Base-by-base conservation (phyloP, 2,888 invertebrate species). In the Thymelicus sylvestris region DNA sequence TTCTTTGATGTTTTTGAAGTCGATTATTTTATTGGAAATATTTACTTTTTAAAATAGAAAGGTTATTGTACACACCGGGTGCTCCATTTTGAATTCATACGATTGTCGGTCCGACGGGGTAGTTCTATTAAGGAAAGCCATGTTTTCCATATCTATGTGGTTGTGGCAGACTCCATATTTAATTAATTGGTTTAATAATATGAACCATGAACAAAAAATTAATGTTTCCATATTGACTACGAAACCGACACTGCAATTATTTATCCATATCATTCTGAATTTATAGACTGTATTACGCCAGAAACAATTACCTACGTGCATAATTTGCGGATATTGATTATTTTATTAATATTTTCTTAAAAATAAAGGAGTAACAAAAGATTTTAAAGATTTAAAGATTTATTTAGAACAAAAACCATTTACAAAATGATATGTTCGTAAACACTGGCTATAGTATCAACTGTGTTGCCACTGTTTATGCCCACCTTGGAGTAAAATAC, bases 31-130 rank as follows among this genome's bases (percentile, higher is more conserved):
- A 1, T 3, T 31, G 31, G 31, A 3, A 31, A 31, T 31, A 31
- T 5, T 31, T 31, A 31, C 31, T 31, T 31, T 31, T 31, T 31
- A 31, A 19, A 31, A 31, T 31, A 31, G 5, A 31, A 31, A 31
- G 3, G 3, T 31, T 31, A 31, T 13, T 41, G 8, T 65, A 72
- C 76, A 67, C 78, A 86, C 86, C 78, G 81, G 81, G 74, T 86
- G 80, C 24, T 81, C 72, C 50, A 75, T 69, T 74, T 77, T 80
- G 71, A 87, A 87, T 57, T 87, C 83, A 65, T 81, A 76, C 0
- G 87, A 71, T 67, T 86, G 87, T 10, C 79, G 73, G 0, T 77
- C 72, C 0, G 76, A 78, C 0, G 86, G 81, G 62, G 82, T 73
- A 6, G 79, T 79, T 55, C 73, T 72, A 48, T 78, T 79, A 13